These are phyloP conservation scores for Pocota personata DNA, from an alignment of 2,888 invertebrate species.

Conservation along the genomic window DNA sequence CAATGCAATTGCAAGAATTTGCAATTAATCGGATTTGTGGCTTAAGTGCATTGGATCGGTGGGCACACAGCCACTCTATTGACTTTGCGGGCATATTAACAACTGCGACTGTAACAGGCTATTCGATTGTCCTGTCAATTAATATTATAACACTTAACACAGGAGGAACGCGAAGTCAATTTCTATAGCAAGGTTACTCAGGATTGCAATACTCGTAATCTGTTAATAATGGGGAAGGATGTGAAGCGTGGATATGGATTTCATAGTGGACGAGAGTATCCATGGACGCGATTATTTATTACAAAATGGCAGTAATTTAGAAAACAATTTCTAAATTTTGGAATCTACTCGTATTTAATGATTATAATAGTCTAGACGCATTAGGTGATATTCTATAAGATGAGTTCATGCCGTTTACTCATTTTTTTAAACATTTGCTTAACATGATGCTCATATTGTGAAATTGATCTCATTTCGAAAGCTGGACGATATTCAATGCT, in stretches of 20 bases:
- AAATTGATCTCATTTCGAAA: too few relatives aligned
- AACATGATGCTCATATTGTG: too few relatives aligned
- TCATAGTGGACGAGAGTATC: too few relatives aligned
- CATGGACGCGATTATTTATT: too few relatives aligned
- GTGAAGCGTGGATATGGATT: background rate
- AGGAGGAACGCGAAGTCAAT: background rate
- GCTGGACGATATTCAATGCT: too few relatives aligned
- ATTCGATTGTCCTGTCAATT: background rate
- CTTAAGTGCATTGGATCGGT: slow-evolving; percentile 45
- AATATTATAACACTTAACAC: background rate
- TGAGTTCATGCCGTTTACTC: too few relatives aligned
- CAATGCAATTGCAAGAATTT: background rate
- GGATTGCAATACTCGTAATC: background rate
- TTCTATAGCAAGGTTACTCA: background rate
- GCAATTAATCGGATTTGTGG: slow-evolving; percentile 59
- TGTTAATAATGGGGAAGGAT: background rate
- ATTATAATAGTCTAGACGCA: too few relatives aligned
- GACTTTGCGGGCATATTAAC: slow-evolving; percentile 28
- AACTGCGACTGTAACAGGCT: slow-evolving; percentile 21
- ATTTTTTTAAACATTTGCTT: too few relatives aligned
- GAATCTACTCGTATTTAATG: too few relatives aligned
- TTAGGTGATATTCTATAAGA: too few relatives aligned
- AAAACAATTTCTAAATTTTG: too few relatives aligned
- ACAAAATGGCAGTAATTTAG: too few relatives aligned
- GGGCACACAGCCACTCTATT: slow-evolving; percentile 1